Evolutionary conservation across 23 tunicate species (phyloP), one percentile per base, ranked within the genome.

Genomic region (Oikopleura dioica): DNA sequence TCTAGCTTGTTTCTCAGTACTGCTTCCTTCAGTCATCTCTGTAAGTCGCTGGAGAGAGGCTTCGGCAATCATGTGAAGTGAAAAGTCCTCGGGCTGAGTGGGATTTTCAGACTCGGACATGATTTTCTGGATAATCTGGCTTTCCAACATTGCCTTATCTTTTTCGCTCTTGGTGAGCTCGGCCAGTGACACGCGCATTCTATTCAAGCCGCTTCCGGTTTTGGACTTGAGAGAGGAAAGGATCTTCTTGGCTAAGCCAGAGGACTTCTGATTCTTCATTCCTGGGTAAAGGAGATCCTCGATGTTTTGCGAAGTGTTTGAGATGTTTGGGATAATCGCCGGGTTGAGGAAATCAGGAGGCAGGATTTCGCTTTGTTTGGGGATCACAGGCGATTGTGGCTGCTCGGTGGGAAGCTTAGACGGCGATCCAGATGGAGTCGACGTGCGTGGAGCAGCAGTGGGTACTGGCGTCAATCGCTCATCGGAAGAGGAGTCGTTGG

Each of bases 331-430:
- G 5, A 63, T 2, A 21, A 37, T 34, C 16, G 77, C 36, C 79
- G 79, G 75, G 34, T 38, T 77, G 29, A 38, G 33, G 33, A 75
- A 76, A 37, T 76, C 78, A 30, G 72, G 72, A 23, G 26, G 33
- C 33, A 21, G 29, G 21, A 9, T 21, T 21, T 44, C 55, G 55
- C 55, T 9, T 9, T 44, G 21, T 9, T 44, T 21, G 55, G n/a
- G n/a, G n/a, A n/a, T n/a, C n/a, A n/a, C n/a, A n/a, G 55, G 16
- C 21, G 55, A 44, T 63, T 23, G 33, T 24, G 72, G 2, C 33
- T 63, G 30, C 5, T 24, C 72, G 33, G 30, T 31, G 33, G 32
- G 5, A 63, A 31, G 33, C 26, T 63, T 63, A 4, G 26, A 21
- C 5, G 72, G 72, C 32, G 72, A 63, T 2, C 26, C 30, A 12